Conservation (phyloP, 2,888 invertebrate species). For the Dryocosmus kuriphilus region DNA sequence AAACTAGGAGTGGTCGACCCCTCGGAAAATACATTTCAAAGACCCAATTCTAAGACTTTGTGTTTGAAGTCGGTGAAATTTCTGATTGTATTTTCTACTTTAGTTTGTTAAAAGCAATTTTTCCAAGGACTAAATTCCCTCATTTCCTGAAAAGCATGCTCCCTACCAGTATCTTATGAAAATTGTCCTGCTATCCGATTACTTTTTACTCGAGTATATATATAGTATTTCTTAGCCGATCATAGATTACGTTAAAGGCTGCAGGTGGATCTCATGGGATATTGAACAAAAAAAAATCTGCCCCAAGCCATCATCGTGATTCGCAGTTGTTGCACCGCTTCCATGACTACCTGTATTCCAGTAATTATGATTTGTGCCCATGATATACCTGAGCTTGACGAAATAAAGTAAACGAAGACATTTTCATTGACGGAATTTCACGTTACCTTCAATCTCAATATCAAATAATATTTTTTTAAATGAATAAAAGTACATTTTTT, state of each 20-base stretch:
- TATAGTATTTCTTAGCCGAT: not conserved
- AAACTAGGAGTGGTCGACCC: too few relatives aligned
- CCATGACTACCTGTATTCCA: not conserved
- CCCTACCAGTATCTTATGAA: not conserved
- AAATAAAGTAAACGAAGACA: conserved; percentile 22
- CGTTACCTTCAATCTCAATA: conserved; percentile 2
- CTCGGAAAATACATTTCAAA: too few relatives aligned
- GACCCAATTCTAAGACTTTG: too few relatives aligned
- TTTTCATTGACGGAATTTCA: conserved; percentile 12
- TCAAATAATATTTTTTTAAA: not conserved
- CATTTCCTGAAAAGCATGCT: not conserved
- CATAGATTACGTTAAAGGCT: conserved; percentile 22
- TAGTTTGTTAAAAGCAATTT: not conserved
- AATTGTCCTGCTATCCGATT: conserved; percentile 29
- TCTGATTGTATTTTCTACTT: not conserved
- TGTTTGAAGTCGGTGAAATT: too few relatives aligned
- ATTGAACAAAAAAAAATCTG: conserved; percentile 12
- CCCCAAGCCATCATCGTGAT: conserved; percentile 28
- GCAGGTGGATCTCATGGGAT: conserved; percentile 32
- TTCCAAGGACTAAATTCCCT: not conserved
- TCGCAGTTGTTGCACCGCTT: conserved; percentile 25
- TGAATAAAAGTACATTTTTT: not conserved
- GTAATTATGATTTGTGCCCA: conserved; percentile 18
- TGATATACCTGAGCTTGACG: conserved; percentile 11
- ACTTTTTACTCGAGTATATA: not conserved